Evolutionary conservation across 2,797 vertebrate genomes (phyloP), one percentile per base, ranked within the genome.

Genomic region (Hydrocynus forskahlii): DNA sequence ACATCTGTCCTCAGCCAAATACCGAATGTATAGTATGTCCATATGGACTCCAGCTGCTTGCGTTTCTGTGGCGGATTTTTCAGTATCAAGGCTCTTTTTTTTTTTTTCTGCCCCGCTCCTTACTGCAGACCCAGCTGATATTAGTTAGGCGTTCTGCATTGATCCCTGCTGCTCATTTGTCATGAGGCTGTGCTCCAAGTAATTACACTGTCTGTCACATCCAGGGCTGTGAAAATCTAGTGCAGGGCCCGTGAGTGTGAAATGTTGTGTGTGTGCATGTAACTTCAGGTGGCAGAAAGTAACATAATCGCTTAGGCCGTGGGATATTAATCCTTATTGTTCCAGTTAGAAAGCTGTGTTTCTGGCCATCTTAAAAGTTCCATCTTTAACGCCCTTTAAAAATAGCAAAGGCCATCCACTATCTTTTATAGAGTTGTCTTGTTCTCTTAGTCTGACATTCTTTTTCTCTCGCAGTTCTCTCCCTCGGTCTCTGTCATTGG

Each of bases 31-130:
- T 29, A 35, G 48, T 63, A 17, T 10, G 68, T 19, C 78, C 79
- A 59, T 71, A 75, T 78, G 75, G 72, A 8, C 67, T 76, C 79
- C 79, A 83, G 81, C 69, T 81, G 73, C 68, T 77, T 72, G 60
- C 25, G 38, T 79, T 85, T 23, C 80, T 23, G 77, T 76, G 63
- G 75, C 29, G 45, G 17, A 38, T 43, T 40, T 17, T 43, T 67
- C 19, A 21, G 64, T n/a, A 43, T 67, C 7, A 5, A 17, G 64
- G 19, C 35, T 8, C 10, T 16, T 64, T 64, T 64, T 7, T 17
- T 64, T 13, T 64, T 64, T 62, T 52, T 50, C 29, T 19, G 16
- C 62, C 6, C 16, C 13, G 16, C 14, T 38, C 62, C 29, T 35
- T 35, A 40, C 29, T 48, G 76, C 75, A 68, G 73, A 67, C 81